These are phyloP conservation scores for Drosophila jambulina DNA, from an alignment of 1,140 invertebrate species.

Conservation along the genomic window DNA sequence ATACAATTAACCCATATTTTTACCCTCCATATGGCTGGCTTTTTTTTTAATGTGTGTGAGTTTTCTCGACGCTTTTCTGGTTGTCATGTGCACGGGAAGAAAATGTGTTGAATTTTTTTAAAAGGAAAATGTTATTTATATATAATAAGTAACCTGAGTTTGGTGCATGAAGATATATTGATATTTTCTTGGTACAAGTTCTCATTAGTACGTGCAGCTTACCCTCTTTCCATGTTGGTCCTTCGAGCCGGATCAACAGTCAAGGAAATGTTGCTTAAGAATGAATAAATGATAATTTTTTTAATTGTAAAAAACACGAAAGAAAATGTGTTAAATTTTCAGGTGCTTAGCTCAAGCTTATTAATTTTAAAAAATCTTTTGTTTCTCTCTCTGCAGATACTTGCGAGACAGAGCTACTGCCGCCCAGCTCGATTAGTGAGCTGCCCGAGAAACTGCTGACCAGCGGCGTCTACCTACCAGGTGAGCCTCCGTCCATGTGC, in stretches of 20 bases:
- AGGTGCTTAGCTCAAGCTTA: neutral
- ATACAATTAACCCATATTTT: constrained; percentile 76
- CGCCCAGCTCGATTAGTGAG: constrained; percentile 86
- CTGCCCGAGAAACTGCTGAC: constrained; percentile 86
- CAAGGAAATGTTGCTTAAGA: neutral
- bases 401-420: constrained; percentile 73
- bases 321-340: neutral
- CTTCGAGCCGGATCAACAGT: neutral
- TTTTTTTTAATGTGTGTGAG: constrained; percentile 26
- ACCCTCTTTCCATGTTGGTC: no score
- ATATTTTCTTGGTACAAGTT: no score
- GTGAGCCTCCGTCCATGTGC: constrained; percentile 74
- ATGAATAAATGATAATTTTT: no score
- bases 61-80: constrained; percentile 27
- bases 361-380: neutral
- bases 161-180: no score
- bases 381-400: constrained; percentile 37
- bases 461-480: constrained; percentile 87
- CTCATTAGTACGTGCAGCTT: no score
- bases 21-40: neutral
- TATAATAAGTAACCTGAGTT: no score
- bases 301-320: neutral
- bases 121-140: neutral
- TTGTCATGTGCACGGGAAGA: neutral
- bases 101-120: neutral